Base-by-base conservation (phyloP, 2,888 invertebrate genomes). In the Cepaea hortensis region DNA sequence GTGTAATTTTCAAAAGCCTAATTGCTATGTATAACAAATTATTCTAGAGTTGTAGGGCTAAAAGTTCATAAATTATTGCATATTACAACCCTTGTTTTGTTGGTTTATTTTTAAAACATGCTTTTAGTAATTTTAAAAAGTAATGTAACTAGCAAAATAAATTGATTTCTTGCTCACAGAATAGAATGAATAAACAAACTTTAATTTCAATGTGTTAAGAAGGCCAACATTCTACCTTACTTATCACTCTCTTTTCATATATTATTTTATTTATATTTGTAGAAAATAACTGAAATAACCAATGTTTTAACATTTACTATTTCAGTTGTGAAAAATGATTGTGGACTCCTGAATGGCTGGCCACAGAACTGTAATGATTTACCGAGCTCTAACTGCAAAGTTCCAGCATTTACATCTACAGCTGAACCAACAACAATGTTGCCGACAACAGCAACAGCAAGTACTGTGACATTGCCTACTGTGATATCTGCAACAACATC, bases 281-380 rank as follows among this genome's bases (percentile, higher is more conserved):
- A 11, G 62, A 65, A 65, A 81, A 15, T 68, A 3, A 35, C 46
- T 65, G 1, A 35, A 46, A 13, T 65, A 5, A 65, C 55, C 4
- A 46, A 20, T 20, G 6, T 81, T 81, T 20, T 20, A 46, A 68
- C n/a, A 3, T 75, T 35, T 35, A 35, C 35, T 35, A 1, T 70
- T 76, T 50, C 86, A 86, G 86, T 68, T 86, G 86, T 86, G 70
- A 68, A 50, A 82, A 62, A 46, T 70, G 82, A 75, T 2, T 86
- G 86, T 70, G 77, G 77, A 68, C 23, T 23, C 23, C 46, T 70
- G 18, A 62, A 48, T 68, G 75, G 75, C 68, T 82, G 82, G 82
- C 77, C 86, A 72, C 68, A 55, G 20, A 68, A 75, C n/a, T 86
- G 86, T n/a, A 61, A n/a, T 72, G 68, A 75, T 20, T 82, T 82